Base-by-base conservation (phyloP, 2,888 invertebrate genomes). In the Meliscaeva auricollis region DNA sequence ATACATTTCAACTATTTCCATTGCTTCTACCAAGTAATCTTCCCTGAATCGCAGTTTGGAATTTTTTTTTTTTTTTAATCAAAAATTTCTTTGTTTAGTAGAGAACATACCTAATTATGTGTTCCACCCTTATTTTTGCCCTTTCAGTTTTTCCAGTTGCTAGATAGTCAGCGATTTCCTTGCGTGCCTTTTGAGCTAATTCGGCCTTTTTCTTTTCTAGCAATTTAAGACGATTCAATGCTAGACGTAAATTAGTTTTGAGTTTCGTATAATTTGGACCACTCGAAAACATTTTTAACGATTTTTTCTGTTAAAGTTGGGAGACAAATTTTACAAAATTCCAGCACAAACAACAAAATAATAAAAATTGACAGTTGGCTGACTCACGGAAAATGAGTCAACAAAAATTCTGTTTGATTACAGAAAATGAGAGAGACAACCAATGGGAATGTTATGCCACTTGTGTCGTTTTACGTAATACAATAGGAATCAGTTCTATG, bases 1-100 rank as follows among this genome's bases (percentile, higher is more conserved):
- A 91, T 98, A 99, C 98, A 99, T 99, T 93, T 99, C 99, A 0
- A 99, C 95, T 79, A 99, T 94, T 93, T 99, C 99, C 97, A 99
- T 98, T 0, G 99, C 99, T 93, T 99, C 99, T 3, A 99, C 99
- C 93, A 99, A 94, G 92, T 99, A 99, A 93, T 99, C 99, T 93
- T 99, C 99, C 56, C 99, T 95, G 74, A 15, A 62, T 20, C 8
- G 4, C 26, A 32, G n/a, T 26, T 26, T 26, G 46, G 4, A 22
- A 46, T 60, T 22, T 35, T 52, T 2, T 60, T n/a, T 3, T 44
- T 58, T 64, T 26, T 48, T 50, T 38, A 46, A 38, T 13, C 38
- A 35, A 20, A 22, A 0, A 8, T 8, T 8, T 41, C 0, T 7
- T 20, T 13, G 38, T 38, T 35, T 38, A 6, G 1, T 3, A 38